These are phyloP conservation scores for Drosophila hydei DNA, from an alignment of 1,140 invertebrate species.

Conservation along the genomic window DNA sequence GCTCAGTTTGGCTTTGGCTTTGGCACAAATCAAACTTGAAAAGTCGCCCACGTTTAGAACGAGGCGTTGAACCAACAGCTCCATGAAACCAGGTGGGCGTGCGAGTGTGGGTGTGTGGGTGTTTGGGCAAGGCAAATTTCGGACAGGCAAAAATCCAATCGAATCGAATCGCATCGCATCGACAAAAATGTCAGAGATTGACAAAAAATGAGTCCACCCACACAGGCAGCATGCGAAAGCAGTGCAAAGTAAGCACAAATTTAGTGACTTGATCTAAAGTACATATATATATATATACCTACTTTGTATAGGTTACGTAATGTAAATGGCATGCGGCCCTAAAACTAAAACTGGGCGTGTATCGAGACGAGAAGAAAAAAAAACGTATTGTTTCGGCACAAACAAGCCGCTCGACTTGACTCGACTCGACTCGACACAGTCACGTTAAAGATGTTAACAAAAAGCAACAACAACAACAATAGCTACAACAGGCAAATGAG, in stretches of 20 bases:
- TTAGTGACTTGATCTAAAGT: constrained; percentile 36
- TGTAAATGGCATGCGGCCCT: constrained; percentile 46
- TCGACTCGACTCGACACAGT: constrained; percentile 4
- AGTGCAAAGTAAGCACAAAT: constrained; percentile 21
- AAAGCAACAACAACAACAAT: constrained; percentile 24
- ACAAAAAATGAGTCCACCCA: constrained; percentile 26
- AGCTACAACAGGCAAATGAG: constrained; percentile 26
- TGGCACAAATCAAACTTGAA: constrained; percentile 79
- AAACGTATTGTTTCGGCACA: constrained; percentile 19
- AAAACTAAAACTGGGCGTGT: constrained; percentile 49
- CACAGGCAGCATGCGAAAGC: constrained; percentile 22
- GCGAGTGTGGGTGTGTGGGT: constrained; percentile 38
- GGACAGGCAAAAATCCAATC: constrained; percentile 38
- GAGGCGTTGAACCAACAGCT: constrained; percentile 72
- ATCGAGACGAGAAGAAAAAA: background rate
- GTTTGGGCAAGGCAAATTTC: constrained; percentile 48
- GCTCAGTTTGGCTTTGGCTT: constrained; percentile 32
- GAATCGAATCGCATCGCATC: constrained; percentile 27
- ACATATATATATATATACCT: constrained; percentile 1
- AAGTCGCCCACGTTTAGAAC: constrained; percentile 71
- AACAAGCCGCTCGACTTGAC: constrained; percentile 30
- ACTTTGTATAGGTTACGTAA: constrained; percentile 45
- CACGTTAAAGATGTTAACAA: constrained; percentile 54
- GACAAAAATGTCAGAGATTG: constrained; percentile 33
- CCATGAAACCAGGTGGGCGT: constrained; percentile 30